These are phyloP conservation scores for Drosophila bocqueti DNA, from an alignment of 1,140 invertebrate species.

Conservation along the genomic window DNA sequence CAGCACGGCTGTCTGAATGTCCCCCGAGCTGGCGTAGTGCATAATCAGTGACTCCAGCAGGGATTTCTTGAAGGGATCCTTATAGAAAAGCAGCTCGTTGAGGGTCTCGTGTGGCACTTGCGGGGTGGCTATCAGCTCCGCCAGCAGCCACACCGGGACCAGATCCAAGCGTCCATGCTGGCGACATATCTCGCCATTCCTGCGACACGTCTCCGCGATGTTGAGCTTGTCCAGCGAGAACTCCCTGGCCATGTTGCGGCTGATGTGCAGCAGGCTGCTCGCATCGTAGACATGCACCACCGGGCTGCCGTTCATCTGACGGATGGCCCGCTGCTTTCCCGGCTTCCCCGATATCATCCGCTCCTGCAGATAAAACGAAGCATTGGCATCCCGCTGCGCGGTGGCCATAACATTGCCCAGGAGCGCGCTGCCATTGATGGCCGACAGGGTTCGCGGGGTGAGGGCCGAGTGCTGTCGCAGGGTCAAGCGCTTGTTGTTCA, in stretches of 20 bases:
- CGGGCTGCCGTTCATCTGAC: slow-evolving; percentile 84
- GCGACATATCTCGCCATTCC: slow-evolving; percentile 91
- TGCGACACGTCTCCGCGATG: slow-evolving; percentile 89
- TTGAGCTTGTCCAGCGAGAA: slow-evolving; percentile 90
- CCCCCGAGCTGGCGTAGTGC: slow-evolving; percentile 91
- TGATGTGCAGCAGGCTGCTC: slow-evolving; percentile 91
- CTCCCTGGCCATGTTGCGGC: slow-evolving; percentile 92
- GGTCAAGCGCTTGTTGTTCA: slow-evolving; percentile 89
- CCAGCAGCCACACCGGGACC: slow-evolving; percentile 93
- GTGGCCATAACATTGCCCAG: slow-evolving; percentile 86
- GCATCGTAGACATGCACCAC: slow-evolving; percentile 93
- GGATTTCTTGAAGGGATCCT: slow-evolving; percentile 94
- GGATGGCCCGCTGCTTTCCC: slow-evolving; percentile 84
- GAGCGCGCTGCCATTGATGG: slow-evolving; percentile 86
- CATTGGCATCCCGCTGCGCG: slow-evolving; percentile 87
- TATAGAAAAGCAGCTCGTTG: slow-evolving; percentile 72
- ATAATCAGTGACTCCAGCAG: slow-evolving; percentile 94
- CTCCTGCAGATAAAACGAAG: slow-evolving; percentile 94
- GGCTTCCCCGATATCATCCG: slow-evolving; percentile 86
- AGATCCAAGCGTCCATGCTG: slow-evolving; percentile 92
- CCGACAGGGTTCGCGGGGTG: slow-evolving; percentile 88
- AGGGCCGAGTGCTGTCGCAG: slow-evolving; percentile 70
- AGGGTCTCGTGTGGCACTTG: slow-evolving; percentile 81
- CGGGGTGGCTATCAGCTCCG: slow-evolving; percentile 89
- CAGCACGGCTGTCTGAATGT: slow-evolving; percentile 97